These are phyloP conservation scores for Nematopogon swammerdamellus DNA, from an alignment of 2,888 invertebrate species.

Conservation along the genomic window DNA sequence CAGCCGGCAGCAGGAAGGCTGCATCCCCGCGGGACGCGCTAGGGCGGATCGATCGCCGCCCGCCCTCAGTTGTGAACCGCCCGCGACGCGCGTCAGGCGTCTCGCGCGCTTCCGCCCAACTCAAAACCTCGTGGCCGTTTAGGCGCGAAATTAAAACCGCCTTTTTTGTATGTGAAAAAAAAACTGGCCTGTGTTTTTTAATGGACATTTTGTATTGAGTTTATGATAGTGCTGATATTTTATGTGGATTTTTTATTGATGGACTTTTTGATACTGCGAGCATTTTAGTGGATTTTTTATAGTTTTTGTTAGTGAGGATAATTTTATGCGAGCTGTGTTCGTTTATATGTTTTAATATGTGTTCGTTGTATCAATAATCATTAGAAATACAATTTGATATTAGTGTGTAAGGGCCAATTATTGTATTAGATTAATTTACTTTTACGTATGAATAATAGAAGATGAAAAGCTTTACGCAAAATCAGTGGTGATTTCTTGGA, in stretches of 20 bases:
- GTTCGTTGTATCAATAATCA: no score
- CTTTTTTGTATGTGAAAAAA: neutral
- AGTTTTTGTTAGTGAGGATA: neutral
- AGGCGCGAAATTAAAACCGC: neutral
- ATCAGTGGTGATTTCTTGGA: no score
- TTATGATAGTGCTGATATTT: neutral
- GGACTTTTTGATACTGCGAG: neutral
- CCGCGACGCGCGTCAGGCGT: constrained; percentile 24
- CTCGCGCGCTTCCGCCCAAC: constrained; percentile 43
- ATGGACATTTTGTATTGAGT: no score
- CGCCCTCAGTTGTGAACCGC: constrained; percentile 39
- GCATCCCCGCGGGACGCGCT: constrained; percentile 47
- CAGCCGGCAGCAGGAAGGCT: constrained; percentile 13
- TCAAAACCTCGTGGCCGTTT: neutral
- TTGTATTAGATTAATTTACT: no score
- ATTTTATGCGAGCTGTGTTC: no score
- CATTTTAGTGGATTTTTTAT: neutral
- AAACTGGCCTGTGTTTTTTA: no score
- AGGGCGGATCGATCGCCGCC: constrained; percentile 33
- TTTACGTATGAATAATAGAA: no score
- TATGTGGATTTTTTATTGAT: neutral
- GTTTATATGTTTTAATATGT: no score
- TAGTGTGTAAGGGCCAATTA: no score
- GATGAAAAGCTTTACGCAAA: no score
- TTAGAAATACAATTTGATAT: no score